Conservation (phyloP, 2,797 vertebrate species). For the Parambassis ranga region DNA sequence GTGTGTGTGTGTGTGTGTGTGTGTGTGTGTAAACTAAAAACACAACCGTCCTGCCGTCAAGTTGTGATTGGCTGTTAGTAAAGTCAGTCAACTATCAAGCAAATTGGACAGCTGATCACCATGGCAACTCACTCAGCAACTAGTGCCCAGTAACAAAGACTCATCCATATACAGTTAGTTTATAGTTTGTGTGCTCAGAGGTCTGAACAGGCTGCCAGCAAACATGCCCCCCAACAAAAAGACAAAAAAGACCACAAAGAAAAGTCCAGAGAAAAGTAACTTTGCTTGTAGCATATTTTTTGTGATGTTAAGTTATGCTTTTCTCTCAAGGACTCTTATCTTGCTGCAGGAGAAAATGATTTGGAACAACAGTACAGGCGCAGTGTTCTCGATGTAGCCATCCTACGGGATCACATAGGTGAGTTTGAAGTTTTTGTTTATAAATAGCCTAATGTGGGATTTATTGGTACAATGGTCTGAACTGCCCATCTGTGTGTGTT, state of each 20-base stretch:
- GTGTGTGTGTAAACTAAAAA: conserved; percentile 1
- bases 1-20: background rate
- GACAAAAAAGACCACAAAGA: conserved; percentile 63
- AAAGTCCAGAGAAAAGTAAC: conserved; percentile 64
- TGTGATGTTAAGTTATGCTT: background rate
- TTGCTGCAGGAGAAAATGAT: conserved; percentile 56
- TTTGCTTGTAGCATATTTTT: background rate
- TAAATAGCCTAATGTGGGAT: background rate
- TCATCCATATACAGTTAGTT: conserved; percentile 19
- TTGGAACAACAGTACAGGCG: conserved; percentile 62
- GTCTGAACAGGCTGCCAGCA: conserved; percentile 1
- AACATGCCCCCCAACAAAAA: conserved; percentile 78
- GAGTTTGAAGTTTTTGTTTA: conserved; percentile 42
- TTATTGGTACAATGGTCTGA: too few relatives aligned
- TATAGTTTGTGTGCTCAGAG: background rate
- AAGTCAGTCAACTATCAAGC: conserved; percentile 51
- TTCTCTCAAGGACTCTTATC: background rate
- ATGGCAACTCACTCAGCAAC: conserved; percentile 49
- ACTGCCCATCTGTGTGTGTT: too few relatives aligned
- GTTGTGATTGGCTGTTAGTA: conserved; percentile 41
- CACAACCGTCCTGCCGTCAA: background rate
- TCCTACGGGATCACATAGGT: conserved; percentile 79
- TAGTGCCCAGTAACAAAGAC: conserved; percentile 37
- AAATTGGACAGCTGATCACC: conserved; percentile 6
- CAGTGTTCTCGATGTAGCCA: conserved; percentile 68